Conservation (phyloP, 2,113 vertebrate species). For the Rhagologus leucostigma region DNA sequence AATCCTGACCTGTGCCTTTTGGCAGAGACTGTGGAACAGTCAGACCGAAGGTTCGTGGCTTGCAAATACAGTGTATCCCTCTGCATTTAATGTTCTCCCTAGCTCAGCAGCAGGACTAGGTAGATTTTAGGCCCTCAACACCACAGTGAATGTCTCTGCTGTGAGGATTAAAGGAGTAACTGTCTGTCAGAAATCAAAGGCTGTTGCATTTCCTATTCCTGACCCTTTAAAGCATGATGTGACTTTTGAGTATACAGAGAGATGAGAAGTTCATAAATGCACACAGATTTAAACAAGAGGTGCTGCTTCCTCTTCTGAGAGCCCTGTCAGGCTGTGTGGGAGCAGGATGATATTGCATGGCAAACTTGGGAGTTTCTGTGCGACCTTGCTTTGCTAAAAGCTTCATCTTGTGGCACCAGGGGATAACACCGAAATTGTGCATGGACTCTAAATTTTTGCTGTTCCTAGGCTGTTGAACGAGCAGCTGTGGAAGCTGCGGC, state of each 20-base stretch:
- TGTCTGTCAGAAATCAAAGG: background rate
- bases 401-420: background rate
- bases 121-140: background rate
- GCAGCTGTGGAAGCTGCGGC: background rate
- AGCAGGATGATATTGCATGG: background rate
- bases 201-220: background rate
- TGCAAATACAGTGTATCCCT: background rate
- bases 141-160: background rate
- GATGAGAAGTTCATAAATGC: background rate
- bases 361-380: background rate
- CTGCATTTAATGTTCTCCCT: background rate
- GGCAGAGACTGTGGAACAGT: background rate
- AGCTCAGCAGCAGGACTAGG: background rate
- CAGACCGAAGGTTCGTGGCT: background rate
- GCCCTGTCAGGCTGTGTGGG: background rate
- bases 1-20: background rate
- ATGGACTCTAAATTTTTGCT: background rate
- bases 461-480: background rate
- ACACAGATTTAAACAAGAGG: background rate
- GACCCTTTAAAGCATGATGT: background rate
- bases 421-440: background rate
- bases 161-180: background rate
- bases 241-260: background rate
- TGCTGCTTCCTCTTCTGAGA: background rate
- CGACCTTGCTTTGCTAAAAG: background rate